Evolutionary conservation across 2,888 invertebrate species (phyloP), one percentile per base, ranked within the genome.

Genomic region (Hypomecis atomaria): DNA sequence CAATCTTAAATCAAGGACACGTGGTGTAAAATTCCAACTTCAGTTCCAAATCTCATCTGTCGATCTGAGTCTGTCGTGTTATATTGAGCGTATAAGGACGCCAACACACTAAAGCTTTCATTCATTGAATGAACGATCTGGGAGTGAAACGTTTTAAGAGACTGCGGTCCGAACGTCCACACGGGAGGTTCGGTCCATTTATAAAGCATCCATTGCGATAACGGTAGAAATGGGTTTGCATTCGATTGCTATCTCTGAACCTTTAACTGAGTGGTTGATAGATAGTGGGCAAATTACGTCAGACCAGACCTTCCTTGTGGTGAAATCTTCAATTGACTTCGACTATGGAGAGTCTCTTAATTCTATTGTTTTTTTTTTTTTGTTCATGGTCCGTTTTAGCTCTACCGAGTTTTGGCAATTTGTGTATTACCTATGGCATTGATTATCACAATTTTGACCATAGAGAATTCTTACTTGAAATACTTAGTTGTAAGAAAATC

Each of bases 31-130:
- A 56, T 47, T 56, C 7, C 37, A 13, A 47, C 10, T 38, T 45
- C 40, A 10, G 40, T 33, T 4, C 36, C 5, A 54, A 23, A 43
- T 44, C n/a, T 11, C 34, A 43, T 10, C 11, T 40, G 9, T 58
- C 40, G 23, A n/a, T n/a, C n/a, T n/a, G n/a, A n/a, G n/a, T n/a
- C 40, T 45, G 9, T 58, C 40, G 23, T 13, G 42, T 33, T 13
- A 43, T 33, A 58, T 58, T 49, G 58, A 50, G 49, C 43, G 58
- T 49, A 42, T 42, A 36, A 49, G 47, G 49, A 7, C 13, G 40
- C 40, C 33, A 40, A 57, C 34, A 43, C 8, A 43, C 43, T 40
- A 43, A 54, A 55, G 10, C 44, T 45, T 55, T 45, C 58, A 50
- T 58, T 50, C 37, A 49, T 42, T 58, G 5, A 49, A 48, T 40